Conservation (phyloP, 2,113 vertebrate species). For the Paratilapia polleni region DNA sequence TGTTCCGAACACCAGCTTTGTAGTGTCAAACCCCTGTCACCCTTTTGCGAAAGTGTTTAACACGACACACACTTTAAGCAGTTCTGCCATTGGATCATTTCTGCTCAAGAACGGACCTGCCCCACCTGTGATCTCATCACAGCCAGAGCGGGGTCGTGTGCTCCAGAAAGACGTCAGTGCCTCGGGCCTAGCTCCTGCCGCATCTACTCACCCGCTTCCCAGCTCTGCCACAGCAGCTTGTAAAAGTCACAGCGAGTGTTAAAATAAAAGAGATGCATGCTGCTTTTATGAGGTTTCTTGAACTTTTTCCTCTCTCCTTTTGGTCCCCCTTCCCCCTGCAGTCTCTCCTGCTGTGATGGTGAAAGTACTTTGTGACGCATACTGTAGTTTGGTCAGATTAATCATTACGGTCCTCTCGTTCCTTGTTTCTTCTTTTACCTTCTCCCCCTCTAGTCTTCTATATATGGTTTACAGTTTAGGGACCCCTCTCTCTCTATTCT, state of each 20-base stretch:
- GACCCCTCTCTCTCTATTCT: slow-evolving; percentile 31
- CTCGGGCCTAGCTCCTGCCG: slow-evolving; percentile 35
- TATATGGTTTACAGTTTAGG: slow-evolving; percentile 37
- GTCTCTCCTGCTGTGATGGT: neutral
- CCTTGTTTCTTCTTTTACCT: neutral
- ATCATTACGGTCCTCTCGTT: slow-evolving; percentile 17
- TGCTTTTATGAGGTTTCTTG: slow-evolving; percentile 68
- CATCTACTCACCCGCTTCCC: slow-evolving; percentile 40
- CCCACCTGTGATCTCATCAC: slow-evolving; percentile 25
- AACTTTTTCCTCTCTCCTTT: slow-evolving; percentile 15
- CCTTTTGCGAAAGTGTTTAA: slow-evolving; percentile 1
- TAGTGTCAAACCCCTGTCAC: neutral
- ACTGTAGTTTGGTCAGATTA: slow-evolving; percentile 19
- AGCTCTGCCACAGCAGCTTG: slow-evolving; percentile 57
- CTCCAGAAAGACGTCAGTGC: slow-evolving; percentile 8
- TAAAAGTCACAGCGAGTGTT: slow-evolving; percentile 62
- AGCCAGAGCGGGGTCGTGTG: neutral
- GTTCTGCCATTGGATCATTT: neutral
- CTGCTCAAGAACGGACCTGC: slow-evolving; percentile 11
- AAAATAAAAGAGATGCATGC: slow-evolving; percentile 68
- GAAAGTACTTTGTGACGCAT: slow-evolving; percentile 47
- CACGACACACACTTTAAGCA: neutral
- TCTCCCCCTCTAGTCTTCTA: neutral
- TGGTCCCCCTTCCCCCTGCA: neutral
- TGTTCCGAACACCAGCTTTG: neutral